Conservation (phyloP, 2,888 invertebrate species). For the Rhamnusium bicolor region DNA sequence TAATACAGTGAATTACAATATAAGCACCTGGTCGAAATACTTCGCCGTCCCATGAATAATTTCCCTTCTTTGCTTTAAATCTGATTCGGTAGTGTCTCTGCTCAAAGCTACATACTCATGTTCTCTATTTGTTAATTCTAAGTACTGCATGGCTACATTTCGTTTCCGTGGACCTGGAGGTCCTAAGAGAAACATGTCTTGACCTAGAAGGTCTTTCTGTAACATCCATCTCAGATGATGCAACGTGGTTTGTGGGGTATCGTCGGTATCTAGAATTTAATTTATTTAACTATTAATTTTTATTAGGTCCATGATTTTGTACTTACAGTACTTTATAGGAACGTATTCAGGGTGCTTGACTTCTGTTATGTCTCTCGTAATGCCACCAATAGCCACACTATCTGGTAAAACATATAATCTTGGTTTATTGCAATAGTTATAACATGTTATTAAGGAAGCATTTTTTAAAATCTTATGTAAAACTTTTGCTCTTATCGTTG, state of each 20-base stretch:
- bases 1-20: background rate
- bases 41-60: constrained; percentile 89
- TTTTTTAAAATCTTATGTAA: constrained; percentile 59
- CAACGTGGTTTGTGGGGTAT: constrained; percentile 81
- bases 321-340: constrained; percentile 86
- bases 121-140: constrained; percentile 92
- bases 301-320: background rate
- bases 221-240: constrained; percentile 95
- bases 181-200: constrained; percentile 96
- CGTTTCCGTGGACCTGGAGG: constrained; percentile 89
- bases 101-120: constrained; percentile 95
- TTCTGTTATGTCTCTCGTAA: constrained; percentile 77
- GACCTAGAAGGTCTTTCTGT: constrained; percentile 93
- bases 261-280: constrained; percentile 72
- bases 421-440: constrained; percentile 53
- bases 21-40: constrained; percentile 90
- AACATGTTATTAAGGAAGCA: constrained; percentile 44
- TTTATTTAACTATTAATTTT: background rate
- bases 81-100: constrained; percentile 96
- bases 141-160: constrained; percentile 88
- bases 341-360: constrained; percentile 86
- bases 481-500: constrained; percentile 53
- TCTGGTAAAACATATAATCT: constrained; percentile 70
- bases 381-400: constrained; percentile 83
- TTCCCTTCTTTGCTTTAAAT: constrained; percentile 95